phyloP scores from a whole-genome alignment of 2,888 invertebrate genomes.

The Drosophila mimetica region DNA sequence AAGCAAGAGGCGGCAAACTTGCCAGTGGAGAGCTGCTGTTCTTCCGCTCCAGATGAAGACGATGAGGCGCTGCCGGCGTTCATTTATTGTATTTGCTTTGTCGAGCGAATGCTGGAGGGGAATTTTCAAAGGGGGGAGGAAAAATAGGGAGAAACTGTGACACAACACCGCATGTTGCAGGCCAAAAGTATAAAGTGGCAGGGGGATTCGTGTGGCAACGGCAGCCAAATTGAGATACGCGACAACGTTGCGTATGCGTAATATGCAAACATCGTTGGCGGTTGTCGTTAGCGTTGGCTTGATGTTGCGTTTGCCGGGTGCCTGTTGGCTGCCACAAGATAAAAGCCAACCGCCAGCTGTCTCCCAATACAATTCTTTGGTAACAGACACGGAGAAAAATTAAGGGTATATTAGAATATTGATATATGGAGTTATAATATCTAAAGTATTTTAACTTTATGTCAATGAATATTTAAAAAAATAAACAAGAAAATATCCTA shows the following conservation, averaged over 20 bases:
- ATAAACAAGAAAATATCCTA: no score
- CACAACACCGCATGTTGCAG: constrained; percentile 27
- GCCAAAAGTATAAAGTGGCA: constrained; percentile 38
- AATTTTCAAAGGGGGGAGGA: background rate
- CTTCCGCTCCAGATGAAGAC: constrained; percentile 11
- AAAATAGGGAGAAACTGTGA: constrained; percentile 4
- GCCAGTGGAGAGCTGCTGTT: constrained; percentile 17
- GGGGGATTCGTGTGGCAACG: background rate
- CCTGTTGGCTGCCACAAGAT: constrained; percentile 32
- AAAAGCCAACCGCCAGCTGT: constrained; percentile 30
- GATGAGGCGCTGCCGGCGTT: constrained; percentile 23
- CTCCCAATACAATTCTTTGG: background rate
- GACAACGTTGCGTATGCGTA: constrained; percentile 70
- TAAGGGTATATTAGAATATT: background rate
- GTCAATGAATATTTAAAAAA: no score
- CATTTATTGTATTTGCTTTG: constrained; percentile 56
- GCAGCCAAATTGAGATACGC: constrained; percentile 55
- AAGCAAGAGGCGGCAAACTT: constrained; percentile 12
- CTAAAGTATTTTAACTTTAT: no score
- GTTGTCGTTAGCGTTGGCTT: constrained; percentile 29
- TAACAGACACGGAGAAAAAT: constrained; percentile 3
- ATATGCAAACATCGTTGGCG: constrained; percentile 54
- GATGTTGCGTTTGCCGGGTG: constrained; percentile 5
- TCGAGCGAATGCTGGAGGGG: constrained; percentile 19
- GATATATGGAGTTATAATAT: background rate